Evolutionary conservation across 2,113 vertebrate genomes (phyloP), one percentile per base, ranked within the genome.

Genomic region (Syngnathus typhle): DNA sequence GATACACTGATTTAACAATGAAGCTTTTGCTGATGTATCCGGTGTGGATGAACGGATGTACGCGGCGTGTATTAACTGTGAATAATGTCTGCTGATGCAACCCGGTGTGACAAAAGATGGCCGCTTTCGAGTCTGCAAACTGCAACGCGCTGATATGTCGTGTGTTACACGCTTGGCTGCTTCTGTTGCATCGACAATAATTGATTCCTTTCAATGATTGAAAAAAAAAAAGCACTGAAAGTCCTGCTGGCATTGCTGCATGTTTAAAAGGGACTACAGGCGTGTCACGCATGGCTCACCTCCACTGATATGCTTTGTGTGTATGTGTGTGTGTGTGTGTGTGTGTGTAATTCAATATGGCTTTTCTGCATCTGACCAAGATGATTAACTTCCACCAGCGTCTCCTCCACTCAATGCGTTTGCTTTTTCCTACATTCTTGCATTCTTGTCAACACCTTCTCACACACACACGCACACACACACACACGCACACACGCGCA

Each of bases 201-300:
- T 91, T 91, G 91, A 91, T 91, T 92, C 86, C 89, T 91, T 92
- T 92, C 84, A 90, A 77, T 78, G 86, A 88, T 84, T 89, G 82
- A 69, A 76, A 44, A 82, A 88, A 78, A 44, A 82, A 88, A 78
- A 44, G 79, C 83, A 15, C 41, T 44, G 54, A 52, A 69, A 75
- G 61, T 76, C 76, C 77, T 77, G 19, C 76, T 81, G 75, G 82
- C 72, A 80, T 76, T 84, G 85, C 86, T 84, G 84, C 86, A 88
- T 88, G 84, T 86, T 88, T 81, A 81, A 90, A 83, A 75, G 73
- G 79, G 71, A 74, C 44, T 79, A 84, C 68, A 80, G 84, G 81
- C 84, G 76, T 81, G 85, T 88, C 82, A 89, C 78, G 82, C 85
- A 82, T 86, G 83, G 75, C 81, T 90, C 81, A 69, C 80, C 75